Evolutionary conservation across 2,888 invertebrate genomes (phyloP), one percentile per base, ranked within the genome.

Genomic region (Temnothorax ravouxi): DNA sequence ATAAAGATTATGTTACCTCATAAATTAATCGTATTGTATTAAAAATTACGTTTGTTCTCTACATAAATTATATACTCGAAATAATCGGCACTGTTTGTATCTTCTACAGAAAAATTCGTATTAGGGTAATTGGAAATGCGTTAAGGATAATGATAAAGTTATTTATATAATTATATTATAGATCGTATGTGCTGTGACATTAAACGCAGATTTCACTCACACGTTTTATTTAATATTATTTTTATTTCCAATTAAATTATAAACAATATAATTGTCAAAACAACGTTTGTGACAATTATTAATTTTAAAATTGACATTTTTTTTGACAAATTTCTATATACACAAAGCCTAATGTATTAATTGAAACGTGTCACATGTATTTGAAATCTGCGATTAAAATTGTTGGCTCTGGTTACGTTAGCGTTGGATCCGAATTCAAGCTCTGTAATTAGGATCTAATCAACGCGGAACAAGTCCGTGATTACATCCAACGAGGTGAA

Each of bases 371-470:
- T 75, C 21, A 6, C 9, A 15, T 54, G 29, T 29, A 18, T 44
- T 71, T 15, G 21, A 79, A 9, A 59, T 47, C 72, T 44, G 79
- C 56, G 44, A 72, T 71, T 80, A 72, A 80, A 38, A 47, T 80
- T 44, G 21, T 56, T 44, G 44, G n/a, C 34, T 21, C n/a, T 21
- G 15, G 38, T 62, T 5, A 56, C 11, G 21, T 79, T 69, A 56
- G 34, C 13, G 54, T 34, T 44, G 44, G 21, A 44, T 56, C 29
- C 54, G 25, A 56, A 80, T 59, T 41, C 72, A 72, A 72, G 56
- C 59, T 80, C 9, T 47, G 3, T 47, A 71, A 71, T 80, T 71
- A 59, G 69, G 18, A 56, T 47, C 47, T 80, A 54, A 69, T 11
- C 34, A 59, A 71, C 44, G 34, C n/a, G 56, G 13, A 80, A 72